Percentiles rank a stretch among this genome's conserved stretches.
Conservation (phyloP, 2,888 invertebrate genomes). For the Drosophila barbarae region DNA sequence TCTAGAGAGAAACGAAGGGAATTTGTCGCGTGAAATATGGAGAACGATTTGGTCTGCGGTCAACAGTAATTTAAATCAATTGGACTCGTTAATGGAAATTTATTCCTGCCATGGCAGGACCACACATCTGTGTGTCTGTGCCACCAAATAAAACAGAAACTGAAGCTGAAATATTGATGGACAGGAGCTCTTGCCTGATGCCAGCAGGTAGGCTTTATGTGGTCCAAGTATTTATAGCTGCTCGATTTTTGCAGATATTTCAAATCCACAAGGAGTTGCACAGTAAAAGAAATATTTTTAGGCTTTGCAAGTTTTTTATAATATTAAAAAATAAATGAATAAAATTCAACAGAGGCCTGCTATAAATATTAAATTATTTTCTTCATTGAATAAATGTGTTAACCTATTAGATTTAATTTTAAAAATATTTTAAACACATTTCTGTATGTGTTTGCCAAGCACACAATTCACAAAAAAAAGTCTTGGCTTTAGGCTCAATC, state of each 20-base stretch:
- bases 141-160: slow-evolving; percentile 71
- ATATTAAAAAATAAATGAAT: background rate
- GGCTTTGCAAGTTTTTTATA: fast-evolving
- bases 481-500: slow-evolving; percentile 2
- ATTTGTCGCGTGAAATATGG: slow-evolving; percentile 62
- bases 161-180: slow-evolving; percentile 73
- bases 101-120: slow-evolving; percentile 64
- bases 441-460: slow-evolving; percentile 17
- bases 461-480: slow-evolving; percentile 21
- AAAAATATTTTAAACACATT: background rate
- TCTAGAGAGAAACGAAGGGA: slow-evolving; percentile 1
- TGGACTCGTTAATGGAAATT: slow-evolving; percentile 75
- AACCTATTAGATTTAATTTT: background rate
- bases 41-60: slow-evolving; percentile 63
- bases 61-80: slow-evolving; percentile 76
- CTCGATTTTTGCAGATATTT: slow-evolving; percentile 66
- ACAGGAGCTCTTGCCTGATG: slow-evolving; percentile 43
- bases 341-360: fast-evolving
- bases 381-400: background rate
- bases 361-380: fast-evolving
- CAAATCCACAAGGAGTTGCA: slow-evolving; percentile 56
- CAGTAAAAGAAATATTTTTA: background rate
- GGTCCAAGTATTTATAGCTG: slow-evolving; percentile 61
- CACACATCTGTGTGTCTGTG: slow-evolving; percentile 31
- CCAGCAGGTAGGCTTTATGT: slow-evolving; percentile 48